Evolutionary conservation across 2,888 invertebrate genomes (phyloP).

Genomic region (Nomada flava): DNA sequence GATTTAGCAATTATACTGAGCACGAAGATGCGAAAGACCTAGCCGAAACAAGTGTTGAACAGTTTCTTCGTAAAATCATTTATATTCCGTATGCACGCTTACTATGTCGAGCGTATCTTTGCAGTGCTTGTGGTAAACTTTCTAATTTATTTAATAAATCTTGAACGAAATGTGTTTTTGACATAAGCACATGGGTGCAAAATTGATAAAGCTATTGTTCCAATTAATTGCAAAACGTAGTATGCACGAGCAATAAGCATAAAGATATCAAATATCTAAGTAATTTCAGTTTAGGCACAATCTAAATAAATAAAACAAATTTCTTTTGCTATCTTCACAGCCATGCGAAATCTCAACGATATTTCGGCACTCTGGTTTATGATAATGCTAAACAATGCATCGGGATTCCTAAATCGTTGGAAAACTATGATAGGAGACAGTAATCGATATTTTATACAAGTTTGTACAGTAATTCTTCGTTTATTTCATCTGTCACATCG

Average conservation of each 20-base stretch:
- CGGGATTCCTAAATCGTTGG: constrained; percentile 72
- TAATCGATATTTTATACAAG: constrained; percentile 71
- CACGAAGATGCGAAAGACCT: constrained; percentile 56
- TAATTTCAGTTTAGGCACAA: neutral
- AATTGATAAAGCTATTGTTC: no score
- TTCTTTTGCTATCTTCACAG: constrained; percentile 33
- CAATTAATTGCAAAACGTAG: no score
- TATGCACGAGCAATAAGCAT: no score
- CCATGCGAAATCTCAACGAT: constrained; percentile 61
- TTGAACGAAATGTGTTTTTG: neutral
- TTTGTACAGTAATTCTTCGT: constrained; percentile 24
- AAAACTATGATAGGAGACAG: constrained; percentile 65
- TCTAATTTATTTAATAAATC: constrained; percentile 1
- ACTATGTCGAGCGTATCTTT: constrained; percentile 70
- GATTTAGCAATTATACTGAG: constrained; percentile 43
- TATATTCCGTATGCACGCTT: constrained; percentile 62
- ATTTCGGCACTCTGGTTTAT: constrained; percentile 76
- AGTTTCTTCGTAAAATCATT: constrained; percentile 60
- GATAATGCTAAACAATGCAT: constrained; percentile 70
- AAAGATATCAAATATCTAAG: neutral
- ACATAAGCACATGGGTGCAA: no score
- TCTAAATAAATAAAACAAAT: neutral
- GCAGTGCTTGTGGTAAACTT: constrained; percentile 69
- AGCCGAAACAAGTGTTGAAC: constrained; percentile 67
- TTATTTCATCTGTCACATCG: neutral